Conservation (phyloP, 2,113 vertebrate genomes). For the Planiliza haematocheilus region DNA sequence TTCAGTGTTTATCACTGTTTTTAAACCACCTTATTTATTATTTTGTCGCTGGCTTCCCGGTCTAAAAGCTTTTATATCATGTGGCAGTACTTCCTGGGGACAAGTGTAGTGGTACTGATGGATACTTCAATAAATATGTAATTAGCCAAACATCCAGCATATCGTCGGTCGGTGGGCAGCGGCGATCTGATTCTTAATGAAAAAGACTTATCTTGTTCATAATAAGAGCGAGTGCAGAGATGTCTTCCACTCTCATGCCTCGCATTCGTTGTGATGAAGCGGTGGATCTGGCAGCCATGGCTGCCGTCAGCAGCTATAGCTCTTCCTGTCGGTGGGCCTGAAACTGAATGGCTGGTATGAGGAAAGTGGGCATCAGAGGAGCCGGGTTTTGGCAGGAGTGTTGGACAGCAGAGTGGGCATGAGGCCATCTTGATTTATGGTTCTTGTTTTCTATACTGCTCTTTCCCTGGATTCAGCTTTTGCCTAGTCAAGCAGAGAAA, state of each 20-base stretch:
- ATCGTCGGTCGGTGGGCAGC: background rate
- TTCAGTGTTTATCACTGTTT: background rate
- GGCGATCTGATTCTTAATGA: conserved; percentile 6
- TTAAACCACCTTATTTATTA: background rate
- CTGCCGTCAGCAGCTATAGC: conserved; percentile 46
- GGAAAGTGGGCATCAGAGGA: conserved; percentile 60
- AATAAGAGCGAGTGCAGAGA: background rate
- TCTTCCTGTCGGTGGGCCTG: conserved; percentile 39
- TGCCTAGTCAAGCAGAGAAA: conserved; percentile 29
- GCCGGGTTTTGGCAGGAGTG: conserved; percentile 34
- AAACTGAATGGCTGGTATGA: conserved; percentile 18
- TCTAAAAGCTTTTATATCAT: too few species aligned
- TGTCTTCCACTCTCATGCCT: background rate
- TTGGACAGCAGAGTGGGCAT: conserved; percentile 47
- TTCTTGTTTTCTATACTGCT: conserved; percentile 53
- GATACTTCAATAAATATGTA: conserved; percentile 9
- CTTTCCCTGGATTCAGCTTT: conserved; percentile 30
- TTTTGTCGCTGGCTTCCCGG: background rate
- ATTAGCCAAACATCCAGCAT: background rate
- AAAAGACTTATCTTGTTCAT: conserved; percentile 1
- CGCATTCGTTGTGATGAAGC: conserved; percentile 44
- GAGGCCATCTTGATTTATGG: conserved; percentile 63
- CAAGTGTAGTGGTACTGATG: background rate
- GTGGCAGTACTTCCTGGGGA: too few species aligned
- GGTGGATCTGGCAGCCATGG: conserved; percentile 23